Evolutionary conservation across 2,888 invertebrate genomes (phyloP).

Genomic region (Muschampia plurimacula): DNA sequence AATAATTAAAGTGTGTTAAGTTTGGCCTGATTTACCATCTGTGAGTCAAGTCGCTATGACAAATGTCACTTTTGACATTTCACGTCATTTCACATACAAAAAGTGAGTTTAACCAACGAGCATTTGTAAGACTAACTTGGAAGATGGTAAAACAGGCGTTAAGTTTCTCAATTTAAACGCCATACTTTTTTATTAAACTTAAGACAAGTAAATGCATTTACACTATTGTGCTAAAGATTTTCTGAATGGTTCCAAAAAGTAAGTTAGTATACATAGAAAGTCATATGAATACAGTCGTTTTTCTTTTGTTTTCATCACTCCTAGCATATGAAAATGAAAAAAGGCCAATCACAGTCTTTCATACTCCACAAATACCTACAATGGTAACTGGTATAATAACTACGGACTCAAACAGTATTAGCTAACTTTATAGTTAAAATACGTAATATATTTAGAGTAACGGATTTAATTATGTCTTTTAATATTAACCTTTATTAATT

Average conservation of each 20-base stretch:
- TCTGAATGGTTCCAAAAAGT: neutral
- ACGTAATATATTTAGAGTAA: no score
- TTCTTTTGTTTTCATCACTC: neutral
- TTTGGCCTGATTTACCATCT: no score
- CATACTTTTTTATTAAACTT: neutral
- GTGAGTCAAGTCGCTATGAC: no score
- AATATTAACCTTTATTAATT: no score
- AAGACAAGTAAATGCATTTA: neutral
- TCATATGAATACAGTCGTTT: neutral
- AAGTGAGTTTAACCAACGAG: no score
- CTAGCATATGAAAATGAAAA: neutral
- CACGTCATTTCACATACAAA: no score
- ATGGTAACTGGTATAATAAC: neutral
- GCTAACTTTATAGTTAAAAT: no score
- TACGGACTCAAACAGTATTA: neutral
- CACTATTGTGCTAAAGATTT: neutral
- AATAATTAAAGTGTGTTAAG: neutral
- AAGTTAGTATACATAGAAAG: neutral
- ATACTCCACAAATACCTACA: neutral
- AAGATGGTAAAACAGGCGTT: neutral
- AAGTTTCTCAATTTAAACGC: neutral
- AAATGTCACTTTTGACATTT: no score
- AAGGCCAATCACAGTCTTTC: conserved; percentile 7
- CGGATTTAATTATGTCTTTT: no score
- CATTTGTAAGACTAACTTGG: no score